Conservation (phyloP, 1,140 invertebrate species). For the Octopus bimaculoides region DNA sequence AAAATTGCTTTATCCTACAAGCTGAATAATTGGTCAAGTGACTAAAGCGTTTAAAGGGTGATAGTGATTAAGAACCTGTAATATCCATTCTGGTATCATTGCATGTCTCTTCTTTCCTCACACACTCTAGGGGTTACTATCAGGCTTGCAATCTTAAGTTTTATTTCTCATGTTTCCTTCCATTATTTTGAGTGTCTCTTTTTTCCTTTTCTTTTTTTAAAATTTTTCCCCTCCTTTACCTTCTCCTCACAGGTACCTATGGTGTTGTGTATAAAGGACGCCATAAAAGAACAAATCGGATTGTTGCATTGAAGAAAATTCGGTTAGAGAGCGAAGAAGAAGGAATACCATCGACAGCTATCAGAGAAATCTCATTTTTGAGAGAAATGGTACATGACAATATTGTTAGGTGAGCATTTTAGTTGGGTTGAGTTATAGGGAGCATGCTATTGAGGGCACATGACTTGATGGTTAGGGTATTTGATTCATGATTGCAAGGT, state of each 20-base stretch:
- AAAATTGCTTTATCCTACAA: no score
- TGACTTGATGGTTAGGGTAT: no score
- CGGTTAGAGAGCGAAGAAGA: constrained; percentile 90
- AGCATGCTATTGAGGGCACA: no score
- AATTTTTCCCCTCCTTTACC: neutral
- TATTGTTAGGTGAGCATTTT: constrained; percentile 70
- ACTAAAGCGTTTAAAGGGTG: no score
- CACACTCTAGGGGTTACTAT: no score
- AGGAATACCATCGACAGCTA: constrained; percentile 91
- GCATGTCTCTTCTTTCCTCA: no score
- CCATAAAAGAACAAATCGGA: constrained; percentile 76
- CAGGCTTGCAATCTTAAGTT: neutral
- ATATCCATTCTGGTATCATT: no score
- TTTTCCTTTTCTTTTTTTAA: neutral
- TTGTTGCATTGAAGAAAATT: constrained; percentile 95
- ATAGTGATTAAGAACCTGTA: no score
- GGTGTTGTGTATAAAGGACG: constrained; percentile 95
- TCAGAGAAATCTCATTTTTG: constrained; percentile 88
- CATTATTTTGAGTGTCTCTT: neutral
- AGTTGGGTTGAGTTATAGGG: neutral
- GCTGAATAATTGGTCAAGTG: no score
- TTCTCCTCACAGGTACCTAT: constrained; percentile 75
- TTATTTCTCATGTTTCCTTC: neutral
- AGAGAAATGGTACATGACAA: constrained; percentile 87
- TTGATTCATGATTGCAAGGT: no score